Conservation (phyloP, 2,797 vertebrate genomes). For the Siniperca obscura region DNA sequence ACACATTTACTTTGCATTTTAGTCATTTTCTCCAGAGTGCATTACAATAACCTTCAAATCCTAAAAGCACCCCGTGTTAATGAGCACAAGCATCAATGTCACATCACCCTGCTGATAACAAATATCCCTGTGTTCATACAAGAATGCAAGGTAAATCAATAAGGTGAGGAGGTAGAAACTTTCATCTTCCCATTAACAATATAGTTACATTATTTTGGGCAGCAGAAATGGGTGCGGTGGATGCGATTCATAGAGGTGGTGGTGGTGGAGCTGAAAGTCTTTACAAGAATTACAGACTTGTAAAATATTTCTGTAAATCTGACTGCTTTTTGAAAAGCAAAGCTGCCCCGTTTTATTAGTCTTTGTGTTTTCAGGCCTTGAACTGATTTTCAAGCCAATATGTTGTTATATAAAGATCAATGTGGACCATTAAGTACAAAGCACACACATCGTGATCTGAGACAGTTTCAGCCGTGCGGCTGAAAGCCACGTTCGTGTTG, state of each 20-base stretch:
- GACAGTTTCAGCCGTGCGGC: slow-evolving; percentile 32
- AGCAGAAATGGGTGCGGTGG: slow-evolving; percentile 37
- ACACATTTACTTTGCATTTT: slow-evolving; percentile 20
- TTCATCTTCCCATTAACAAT: slow-evolving; percentile 37
- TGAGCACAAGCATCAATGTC: neutral
- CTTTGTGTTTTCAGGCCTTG: slow-evolving; percentile 46
- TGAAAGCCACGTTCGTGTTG: slow-evolving; percentile 26
- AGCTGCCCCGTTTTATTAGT: slow-evolving; percentile 52
- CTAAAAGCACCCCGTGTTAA: neutral
- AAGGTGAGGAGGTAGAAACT: slow-evolving; percentile 25
- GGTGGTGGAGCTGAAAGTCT: slow-evolving; percentile 38
- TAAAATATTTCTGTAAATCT: slow-evolving; percentile 62
- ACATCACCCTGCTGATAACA: neutral
- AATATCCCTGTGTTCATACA: slow-evolving; percentile 6
- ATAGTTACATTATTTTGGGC: slow-evolving; percentile 34
- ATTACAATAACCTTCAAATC: slow-evolving; percentile 23
- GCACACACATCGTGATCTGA: slow-evolving; percentile 22
- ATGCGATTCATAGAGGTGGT: slow-evolving; percentile 53
- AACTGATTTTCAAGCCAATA: slow-evolving; percentile 49
- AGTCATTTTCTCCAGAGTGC: slow-evolving; percentile 22
- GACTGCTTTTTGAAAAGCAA: slow-evolving; percentile 58
- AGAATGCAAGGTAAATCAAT: slow-evolving; percentile 19
- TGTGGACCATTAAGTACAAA: slow-evolving; percentile 37
- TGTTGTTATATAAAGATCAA: slow-evolving; percentile 49
- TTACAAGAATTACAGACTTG: slow-evolving; percentile 65